Base-by-base conservation (phyloP, 2,113 vertebrate species). In the Monarcha castaneiventris region DNA sequence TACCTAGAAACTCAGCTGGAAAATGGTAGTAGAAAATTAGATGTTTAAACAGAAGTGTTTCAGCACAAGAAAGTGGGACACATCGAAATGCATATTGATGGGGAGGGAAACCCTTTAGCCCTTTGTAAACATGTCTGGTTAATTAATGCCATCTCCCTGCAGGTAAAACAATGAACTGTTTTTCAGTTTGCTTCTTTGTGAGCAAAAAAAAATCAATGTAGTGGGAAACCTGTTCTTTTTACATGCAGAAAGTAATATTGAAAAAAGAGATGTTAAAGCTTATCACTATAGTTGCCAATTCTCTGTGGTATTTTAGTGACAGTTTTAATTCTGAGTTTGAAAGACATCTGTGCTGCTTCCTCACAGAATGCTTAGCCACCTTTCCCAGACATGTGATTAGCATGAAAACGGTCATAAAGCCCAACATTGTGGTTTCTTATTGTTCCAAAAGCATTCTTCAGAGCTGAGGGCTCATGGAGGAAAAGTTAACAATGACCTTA, bases 131-230 rank as follows among this genome's bases (percentile, higher is more conserved):
- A 33, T 46, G 43, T 35, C 72, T 85, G n/a, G 61, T 52, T 97
- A 90, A 97, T 97, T 94, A 96, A 95, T 63, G 30, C 29, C 39
- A 41, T 59, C 92, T 51, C n/a, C 25, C 81, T 71, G 48, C 52
- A 75, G 74, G 64, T 84, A 61, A 84, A 93, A 91, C n/a, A 69
- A 94, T 16, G 72, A 85, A 22, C 41, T 93, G 32, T 9, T 92
- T 85, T 93, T 59, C 10, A 41, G 49, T 93, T 76, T 89, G n/a
- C 43, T 90, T 93, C 68, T 94, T 93, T 79, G 81, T 62, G 27
- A 11, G 49, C 3, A 83, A 90, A 72, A 90, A 72, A 87, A 86
- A 59, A 89, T 21, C 61, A 79, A 3, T 20, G 16, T 35, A 32
- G 35, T 43, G 26, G 5, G 49, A 37, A 90, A 95, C 33, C 7